Evolutionary conservation across 1,140 invertebrate genomes (phyloP), one percentile per base, ranked within the genome.

Genomic region (Penaeus vannamei): DNA sequence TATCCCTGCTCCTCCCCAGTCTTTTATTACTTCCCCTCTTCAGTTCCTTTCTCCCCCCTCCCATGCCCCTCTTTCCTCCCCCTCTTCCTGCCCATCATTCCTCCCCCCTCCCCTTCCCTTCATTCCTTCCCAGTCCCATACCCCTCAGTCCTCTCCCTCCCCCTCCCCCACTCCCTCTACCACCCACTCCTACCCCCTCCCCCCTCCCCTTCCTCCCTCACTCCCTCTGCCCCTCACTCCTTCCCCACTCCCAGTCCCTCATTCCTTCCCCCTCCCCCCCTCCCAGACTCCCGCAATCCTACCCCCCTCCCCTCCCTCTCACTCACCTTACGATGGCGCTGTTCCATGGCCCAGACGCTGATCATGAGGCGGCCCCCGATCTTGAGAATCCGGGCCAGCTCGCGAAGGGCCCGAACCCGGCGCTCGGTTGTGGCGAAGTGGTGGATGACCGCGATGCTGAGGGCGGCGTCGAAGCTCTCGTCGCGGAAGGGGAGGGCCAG

Each of bases 321-420:
- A 72, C 85, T 91, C 91, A 96, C 95, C 94, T 96, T 97, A 91
- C 97, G 94, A 92, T 98, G 96, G 84, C 96, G 95, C 92, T 99
- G 98, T 93, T 99, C 98, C 96, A 98, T 97, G 22, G 98, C 97
- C 98, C 98, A 99, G 1, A 98, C 98, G 23, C 97, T 98, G 89
- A 99, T 97, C 90, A 99, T 95, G n/a, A 99, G 94, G 82, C 96
- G 94, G 7, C 98, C 98, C 1, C 98, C 98, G 85, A 98, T 97
- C 87, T 97, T 94, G 5, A 99, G 94, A 59, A 99, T 96, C 66
- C 98, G 94, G 0, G 97, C 96, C 72, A 99, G 93, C 92, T 99
- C 98, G 85, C 96, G 94, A 0, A 99, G 93, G 0, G 98, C 98
- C 89, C 95, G 95, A 7, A 98, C 96, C 12, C 98, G 94, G 62